A percentile compares a stretch with the other conserved stretches of the same genome.
Evolutionary conservation across 2,113 vertebrate genomes (phyloP).

Genomic region (Strix aluco): DNA sequence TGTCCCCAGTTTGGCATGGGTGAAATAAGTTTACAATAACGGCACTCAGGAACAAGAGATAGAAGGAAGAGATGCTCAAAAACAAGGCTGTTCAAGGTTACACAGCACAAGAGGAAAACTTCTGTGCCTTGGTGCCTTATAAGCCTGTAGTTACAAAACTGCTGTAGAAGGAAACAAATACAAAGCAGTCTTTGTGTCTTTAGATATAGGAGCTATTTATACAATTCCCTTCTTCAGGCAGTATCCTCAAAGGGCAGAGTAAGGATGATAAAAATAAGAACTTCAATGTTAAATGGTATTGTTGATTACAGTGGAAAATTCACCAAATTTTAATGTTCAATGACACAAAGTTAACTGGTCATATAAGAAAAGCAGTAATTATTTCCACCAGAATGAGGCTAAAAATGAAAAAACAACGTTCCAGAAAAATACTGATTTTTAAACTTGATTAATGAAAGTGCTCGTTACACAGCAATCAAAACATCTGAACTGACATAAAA

Average conservation of each 20-base stretch:
- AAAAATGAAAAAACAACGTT: background rate
- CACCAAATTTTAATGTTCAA: background rate
- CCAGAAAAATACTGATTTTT: background rate
- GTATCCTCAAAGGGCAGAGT: background rate
- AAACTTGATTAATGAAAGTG: background rate
- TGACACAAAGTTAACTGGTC: background rate
- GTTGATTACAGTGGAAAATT: background rate
- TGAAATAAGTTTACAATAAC: background rate
- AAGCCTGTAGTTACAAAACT: background rate
- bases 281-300: background rate
- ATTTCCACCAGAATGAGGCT: background rate
- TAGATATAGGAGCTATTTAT: background rate
- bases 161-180: background rate
- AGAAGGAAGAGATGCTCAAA: background rate
- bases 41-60: background rate
- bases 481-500: background rate
- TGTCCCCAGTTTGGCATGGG: background rate
- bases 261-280: background rate
- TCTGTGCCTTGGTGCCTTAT: background rate
- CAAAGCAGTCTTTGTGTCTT: background rate
- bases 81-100: background rate
- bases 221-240: background rate
- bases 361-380: background rate
- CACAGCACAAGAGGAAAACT: background rate
- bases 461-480: background rate